Evolutionary conservation across 2,797 vertebrate species (phyloP).

Genomic region (Catharus ustulatus): DNA sequence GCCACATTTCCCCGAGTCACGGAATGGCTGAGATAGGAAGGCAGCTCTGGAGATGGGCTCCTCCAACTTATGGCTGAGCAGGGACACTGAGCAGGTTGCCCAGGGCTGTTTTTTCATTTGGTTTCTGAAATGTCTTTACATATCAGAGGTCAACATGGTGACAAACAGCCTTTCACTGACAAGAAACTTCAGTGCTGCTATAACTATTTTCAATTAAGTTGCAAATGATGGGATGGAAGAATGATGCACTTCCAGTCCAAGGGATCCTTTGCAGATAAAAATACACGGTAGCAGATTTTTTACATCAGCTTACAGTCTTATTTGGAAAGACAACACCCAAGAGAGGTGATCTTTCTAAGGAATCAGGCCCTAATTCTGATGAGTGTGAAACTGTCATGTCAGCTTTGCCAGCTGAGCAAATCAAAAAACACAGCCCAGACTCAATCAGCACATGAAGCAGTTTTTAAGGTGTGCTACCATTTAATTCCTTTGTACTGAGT

Average conservation of each 20-base stretch:
- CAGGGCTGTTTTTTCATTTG: not conserved
- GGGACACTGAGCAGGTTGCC: not conserved
- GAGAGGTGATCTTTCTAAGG: constrained; percentile 13
- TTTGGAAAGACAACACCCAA: constrained; percentile 14
- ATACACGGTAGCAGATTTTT: not conserved
- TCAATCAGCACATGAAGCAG: not conserved
- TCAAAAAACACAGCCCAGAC: not conserved
- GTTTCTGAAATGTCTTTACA: not conserved
- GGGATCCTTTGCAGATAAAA: not conserved
- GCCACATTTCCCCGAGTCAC: not conserved
- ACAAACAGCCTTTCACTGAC: not conserved
- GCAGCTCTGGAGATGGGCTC: not conserved
- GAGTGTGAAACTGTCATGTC: constrained; percentile 30
- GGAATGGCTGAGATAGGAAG: not conserved
- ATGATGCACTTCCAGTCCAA: not conserved
- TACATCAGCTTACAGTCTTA: not conserved
- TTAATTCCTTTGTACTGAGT: not conserved
- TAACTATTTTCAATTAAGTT: not conserved
- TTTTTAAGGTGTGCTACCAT: not conserved
- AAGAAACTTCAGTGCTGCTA: not conserved
- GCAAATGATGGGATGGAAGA: not conserved
- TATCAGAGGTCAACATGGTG: not conserved
- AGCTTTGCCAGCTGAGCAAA: constrained; percentile 41
- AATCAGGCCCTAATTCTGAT: constrained; percentile 28
- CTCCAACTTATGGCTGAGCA: not conserved